Conservation (phyloP, 2,888 invertebrate genomes). For the Esperia sulphurella region DNA sequence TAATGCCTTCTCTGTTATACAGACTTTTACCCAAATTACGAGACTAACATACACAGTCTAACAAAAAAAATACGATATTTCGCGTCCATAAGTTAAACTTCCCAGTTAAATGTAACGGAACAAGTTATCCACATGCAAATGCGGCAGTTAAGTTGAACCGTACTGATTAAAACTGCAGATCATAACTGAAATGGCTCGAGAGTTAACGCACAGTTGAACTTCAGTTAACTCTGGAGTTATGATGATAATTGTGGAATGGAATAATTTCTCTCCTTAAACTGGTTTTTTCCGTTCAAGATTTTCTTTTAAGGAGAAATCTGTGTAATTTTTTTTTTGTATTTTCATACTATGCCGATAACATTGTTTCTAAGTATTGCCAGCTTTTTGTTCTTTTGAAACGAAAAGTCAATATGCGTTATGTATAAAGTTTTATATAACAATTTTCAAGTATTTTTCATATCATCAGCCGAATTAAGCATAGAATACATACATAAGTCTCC, state of each 20-base stretch:
- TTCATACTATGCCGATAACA: not conserved
- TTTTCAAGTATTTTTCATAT: no score
- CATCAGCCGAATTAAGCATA: no score
- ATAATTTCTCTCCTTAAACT: not conserved
- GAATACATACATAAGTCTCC: no score
- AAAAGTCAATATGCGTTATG: no score
- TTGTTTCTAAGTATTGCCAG: slow-evolving; percentile 1
- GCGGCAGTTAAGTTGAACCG: slow-evolving; percentile 31
- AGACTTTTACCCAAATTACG: no score
- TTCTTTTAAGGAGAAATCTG: not conserved
- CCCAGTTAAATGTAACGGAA: slow-evolving; percentile 56
- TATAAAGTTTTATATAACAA: no score
- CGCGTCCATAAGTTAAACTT: slow-evolving; percentile 19
- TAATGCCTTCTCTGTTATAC: no score
- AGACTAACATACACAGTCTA: no score
- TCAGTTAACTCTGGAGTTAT: slow-evolving; percentile 34
- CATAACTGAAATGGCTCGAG: slow-evolving; percentile 53
- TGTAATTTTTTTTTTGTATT: no score
- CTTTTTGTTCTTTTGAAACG: no score
- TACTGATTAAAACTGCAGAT: slow-evolving; percentile 56
- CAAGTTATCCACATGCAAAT: slow-evolving; percentile 61
- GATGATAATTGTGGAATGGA: slow-evolving; percentile 17
- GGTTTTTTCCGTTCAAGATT: not conserved
- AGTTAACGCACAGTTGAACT: slow-evolving; percentile 48
- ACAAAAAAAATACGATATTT: not conserved